phyloP scores from a whole-genome alignment of 2,113 vertebrate genomes.

The Notarius lentiginosus region DNA sequence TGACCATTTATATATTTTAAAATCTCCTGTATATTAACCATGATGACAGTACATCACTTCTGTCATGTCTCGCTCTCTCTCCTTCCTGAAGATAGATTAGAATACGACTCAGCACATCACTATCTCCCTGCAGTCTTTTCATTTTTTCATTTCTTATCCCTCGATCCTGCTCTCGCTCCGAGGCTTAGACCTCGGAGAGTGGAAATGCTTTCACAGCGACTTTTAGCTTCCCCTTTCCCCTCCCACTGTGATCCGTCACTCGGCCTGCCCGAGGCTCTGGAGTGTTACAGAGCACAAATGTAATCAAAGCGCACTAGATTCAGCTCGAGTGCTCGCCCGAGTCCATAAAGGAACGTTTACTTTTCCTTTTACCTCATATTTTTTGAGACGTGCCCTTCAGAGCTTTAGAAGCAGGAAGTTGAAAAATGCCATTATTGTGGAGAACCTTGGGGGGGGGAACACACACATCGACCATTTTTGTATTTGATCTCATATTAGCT shows the following conservation, averaged over 20 bases:
- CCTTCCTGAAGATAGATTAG: not conserved
- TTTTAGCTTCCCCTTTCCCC: not conserved
- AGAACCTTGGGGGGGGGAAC: too few relatives aligned
- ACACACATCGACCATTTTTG: not conserved
- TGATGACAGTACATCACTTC: not conserved
- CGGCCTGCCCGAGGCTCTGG: not conserved
- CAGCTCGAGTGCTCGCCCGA: not conserved
- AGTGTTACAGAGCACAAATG: not conserved
- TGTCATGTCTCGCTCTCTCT: not conserved
- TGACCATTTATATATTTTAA: not conserved
- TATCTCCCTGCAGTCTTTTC: not conserved
- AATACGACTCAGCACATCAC: not conserved
- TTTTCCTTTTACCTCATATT: not conserved
- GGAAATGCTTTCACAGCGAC: conserved; percentile 4
- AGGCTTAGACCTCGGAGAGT: conserved; percentile 2
- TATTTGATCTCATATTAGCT: not conserved
- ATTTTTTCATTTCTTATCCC: not conserved
- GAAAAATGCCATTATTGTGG: not conserved
- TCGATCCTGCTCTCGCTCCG: not conserved
- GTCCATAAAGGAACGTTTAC: not conserved
- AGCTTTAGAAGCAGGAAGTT: not conserved
- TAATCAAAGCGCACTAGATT: not conserved
- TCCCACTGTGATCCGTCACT: not conserved
- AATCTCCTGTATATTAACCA: not conserved
- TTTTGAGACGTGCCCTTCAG: not conserved